Evolutionary conservation across 2,888 invertebrate genomes (phyloP).

Genomic region (Nomada ferruginata): DNA sequence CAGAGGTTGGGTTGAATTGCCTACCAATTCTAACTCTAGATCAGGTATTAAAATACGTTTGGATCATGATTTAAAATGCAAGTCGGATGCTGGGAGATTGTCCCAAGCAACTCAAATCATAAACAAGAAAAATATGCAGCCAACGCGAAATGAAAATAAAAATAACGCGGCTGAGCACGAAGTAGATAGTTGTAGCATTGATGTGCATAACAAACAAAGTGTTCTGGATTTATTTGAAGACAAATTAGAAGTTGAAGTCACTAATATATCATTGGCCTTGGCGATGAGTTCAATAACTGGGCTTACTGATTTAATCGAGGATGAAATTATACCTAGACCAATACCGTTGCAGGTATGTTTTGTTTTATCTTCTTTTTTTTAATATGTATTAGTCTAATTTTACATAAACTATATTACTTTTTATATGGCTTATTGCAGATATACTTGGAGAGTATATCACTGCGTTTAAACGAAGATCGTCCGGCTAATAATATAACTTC

Average conservation of each 20-base stretch:
- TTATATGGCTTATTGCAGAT: conserved; percentile 85
- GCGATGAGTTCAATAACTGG: conserved; percentile 93
- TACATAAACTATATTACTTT: conserved; percentile 1
- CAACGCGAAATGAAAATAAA: conserved; percentile 68
- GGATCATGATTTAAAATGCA: conserved; percentile 86
- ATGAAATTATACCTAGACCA: conserved; percentile 92
- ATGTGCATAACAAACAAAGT: conserved; percentile 83
- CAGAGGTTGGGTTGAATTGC: conserved; percentile 91
- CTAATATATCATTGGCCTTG: conserved; percentile 88
- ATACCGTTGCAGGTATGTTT: conserved; percentile 91
- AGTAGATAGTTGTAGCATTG: conserved; percentile 76
- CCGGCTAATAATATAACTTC: conserved; percentile 92
- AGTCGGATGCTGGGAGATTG: conserved; percentile 75
- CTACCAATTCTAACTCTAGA: conserved; percentile 85
- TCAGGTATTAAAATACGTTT: conserved; percentile 87
- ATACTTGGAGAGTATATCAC: conserved; percentile 89
- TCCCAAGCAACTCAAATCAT: conserved; percentile 75
- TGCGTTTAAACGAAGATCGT: conserved; percentile 93
- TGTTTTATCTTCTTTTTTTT: background rate
- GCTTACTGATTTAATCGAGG: conserved; percentile 93
- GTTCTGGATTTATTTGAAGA: conserved; percentile 85
- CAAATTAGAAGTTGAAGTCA: conserved; percentile 88
- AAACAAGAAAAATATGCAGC: conserved; percentile 69
- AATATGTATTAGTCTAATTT: background rate
- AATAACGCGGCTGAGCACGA: conserved; percentile 78